A percentile compares a stretch with the other conserved stretches of the same genome.
These are phyloP conservation scores for Lordiphosa clarofinis DNA, from an alignment of 1,140 invertebrate species.

Conservation along the genomic window DNA sequence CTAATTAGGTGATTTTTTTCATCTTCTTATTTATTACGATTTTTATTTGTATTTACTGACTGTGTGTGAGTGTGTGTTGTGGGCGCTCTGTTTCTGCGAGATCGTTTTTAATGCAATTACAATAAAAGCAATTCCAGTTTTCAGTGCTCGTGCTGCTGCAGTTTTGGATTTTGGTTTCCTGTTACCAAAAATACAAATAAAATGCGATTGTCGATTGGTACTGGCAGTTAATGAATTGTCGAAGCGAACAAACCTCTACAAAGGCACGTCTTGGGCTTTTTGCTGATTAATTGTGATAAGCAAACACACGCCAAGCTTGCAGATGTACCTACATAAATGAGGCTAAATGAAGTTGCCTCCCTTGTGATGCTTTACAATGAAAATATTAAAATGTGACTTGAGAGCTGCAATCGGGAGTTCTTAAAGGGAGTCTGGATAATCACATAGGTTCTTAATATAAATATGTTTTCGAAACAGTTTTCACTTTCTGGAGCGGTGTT, in stretches of 20 bases:
- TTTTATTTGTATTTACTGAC: conserved; percentile 21
- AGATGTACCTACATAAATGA: conserved; percentile 25
- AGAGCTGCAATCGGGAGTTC: too few relatives aligned
- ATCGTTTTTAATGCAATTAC: conserved; percentile 45
- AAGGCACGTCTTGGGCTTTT: conserved; percentile 45
- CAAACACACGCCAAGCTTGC: conserved; percentile 3
- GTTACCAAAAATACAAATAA: conserved; percentile 59
- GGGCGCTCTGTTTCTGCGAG: conserved; percentile 19
- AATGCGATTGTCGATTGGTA: conserved; percentile 38
- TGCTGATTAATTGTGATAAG: conserved; percentile 47
- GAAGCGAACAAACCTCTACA: conserved; percentile 23
- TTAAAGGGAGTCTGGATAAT: too few relatives aligned
- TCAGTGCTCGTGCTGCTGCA: conserved; percentile 36
- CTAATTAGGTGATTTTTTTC: conserved; percentile 47
- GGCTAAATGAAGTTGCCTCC: conserved; percentile 35
- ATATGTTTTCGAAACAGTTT: too few relatives aligned
- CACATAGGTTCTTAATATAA: too few relatives aligned
- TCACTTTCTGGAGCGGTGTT: too few relatives aligned
- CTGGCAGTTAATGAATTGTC: conserved; percentile 49
- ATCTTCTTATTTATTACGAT: conserved; percentile 45
- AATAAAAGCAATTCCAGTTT: conserved; percentile 46
- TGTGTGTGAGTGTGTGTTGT: conserved; percentile 19
- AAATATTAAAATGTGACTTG: too few relatives aligned
- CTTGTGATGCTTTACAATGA: conserved; percentile 17
- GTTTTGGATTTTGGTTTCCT: conserved; percentile 50